These are phyloP conservation scores for Hemithea aestivaria DNA, from an alignment of 2,888 invertebrate genomes.

Conservation along the genomic window DNA sequence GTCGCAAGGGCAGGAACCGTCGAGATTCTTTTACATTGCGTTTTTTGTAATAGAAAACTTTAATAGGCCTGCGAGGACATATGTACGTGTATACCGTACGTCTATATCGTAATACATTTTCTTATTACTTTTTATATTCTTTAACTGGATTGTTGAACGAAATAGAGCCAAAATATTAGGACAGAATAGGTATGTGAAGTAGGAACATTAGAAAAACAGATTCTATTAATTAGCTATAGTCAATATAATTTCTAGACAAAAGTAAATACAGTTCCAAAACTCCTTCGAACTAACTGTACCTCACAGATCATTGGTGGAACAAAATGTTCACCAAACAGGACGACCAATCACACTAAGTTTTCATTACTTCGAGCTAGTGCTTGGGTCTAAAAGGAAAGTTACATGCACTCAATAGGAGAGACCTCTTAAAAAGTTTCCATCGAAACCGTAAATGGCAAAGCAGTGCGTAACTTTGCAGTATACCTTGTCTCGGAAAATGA, in stretches of 20 bases:
- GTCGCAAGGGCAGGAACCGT: slow-evolving; percentile 5
- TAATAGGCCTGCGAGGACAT: too few species aligned
- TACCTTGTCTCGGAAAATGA: slow-evolving; percentile 53
- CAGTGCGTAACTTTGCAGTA: slow-evolving; percentile 55
- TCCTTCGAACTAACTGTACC: too few species aligned
- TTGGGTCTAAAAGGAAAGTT: slow-evolving; percentile 57
- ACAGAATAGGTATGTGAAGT: too few species aligned
- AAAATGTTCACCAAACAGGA: slow-evolving; percentile 36
- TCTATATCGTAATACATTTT: too few species aligned
- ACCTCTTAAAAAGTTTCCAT: slow-evolving; percentile 52
- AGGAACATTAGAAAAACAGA: too few species aligned
- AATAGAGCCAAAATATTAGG: too few species aligned
- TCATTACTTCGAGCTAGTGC: slow-evolving; percentile 39
- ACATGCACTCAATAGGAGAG: slow-evolving; percentile 54
- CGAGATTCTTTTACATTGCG: slow-evolving; percentile 3
- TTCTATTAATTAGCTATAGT: too few species aligned
- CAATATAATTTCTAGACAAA: too few species aligned
- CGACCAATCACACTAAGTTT: slow-evolving; percentile 48
- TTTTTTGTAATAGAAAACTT: not conserved
- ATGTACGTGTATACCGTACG: too few species aligned
- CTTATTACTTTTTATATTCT: too few species aligned
- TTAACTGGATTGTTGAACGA: too few species aligned
- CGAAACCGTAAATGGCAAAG: slow-evolving; percentile 47
- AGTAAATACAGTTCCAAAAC: too few species aligned
- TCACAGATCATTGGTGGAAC: slow-evolving; percentile 26